Conservation (phyloP, 2,888 invertebrate genomes). For the Suillia variegata region DNA sequence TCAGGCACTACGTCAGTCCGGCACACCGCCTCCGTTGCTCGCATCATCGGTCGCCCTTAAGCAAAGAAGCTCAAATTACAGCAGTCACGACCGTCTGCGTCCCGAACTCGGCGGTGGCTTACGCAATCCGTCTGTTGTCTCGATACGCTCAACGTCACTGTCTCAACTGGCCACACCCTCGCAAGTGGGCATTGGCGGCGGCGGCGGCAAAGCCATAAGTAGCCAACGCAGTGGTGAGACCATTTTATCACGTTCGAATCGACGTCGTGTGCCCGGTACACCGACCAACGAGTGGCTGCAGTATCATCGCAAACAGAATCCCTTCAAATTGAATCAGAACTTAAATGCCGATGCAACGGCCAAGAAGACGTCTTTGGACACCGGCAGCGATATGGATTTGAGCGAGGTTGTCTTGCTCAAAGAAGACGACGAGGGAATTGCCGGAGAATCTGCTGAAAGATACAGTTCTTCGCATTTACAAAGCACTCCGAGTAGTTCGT, state of each 20-base stretch:
- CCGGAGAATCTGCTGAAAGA: slow-evolving; percentile 14
- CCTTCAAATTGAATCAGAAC: slow-evolving; percentile 37
- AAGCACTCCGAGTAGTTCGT: slow-evolving; percentile 28
- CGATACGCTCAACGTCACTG: slow-evolving; percentile 37
- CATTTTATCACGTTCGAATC: slow-evolving; percentile 25
- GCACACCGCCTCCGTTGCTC: not conserved
- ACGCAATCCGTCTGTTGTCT: not conserved
- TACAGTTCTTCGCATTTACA: slow-evolving; percentile 15
- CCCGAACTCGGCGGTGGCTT: not conserved
- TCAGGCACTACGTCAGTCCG: slow-evolving; percentile 11
- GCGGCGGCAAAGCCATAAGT: not conserved
- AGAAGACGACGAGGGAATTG: slow-evolving; percentile 21
- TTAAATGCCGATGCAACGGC: slow-evolving; percentile 2
- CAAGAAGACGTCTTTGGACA: slow-evolving; percentile 13
- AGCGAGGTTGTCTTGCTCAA: slow-evolving; percentile 25
- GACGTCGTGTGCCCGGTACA: slow-evolving; percentile 40
- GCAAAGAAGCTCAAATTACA: not conserved
- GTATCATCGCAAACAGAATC: slow-evolving; percentile 48
- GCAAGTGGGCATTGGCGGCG: slow-evolving; percentile 9
- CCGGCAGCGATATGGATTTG: slow-evolving; percentile 18
- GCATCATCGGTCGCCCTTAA: not conserved
- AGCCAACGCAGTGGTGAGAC: not conserved
- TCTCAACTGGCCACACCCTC: slow-evolving; percentile 40
- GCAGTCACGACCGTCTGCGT: too few species aligned
- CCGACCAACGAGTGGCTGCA: slow-evolving; percentile 44